Conservation (phyloP, 2,797 vertebrate genomes). For the Enteromius trimaculatus region DNA sequence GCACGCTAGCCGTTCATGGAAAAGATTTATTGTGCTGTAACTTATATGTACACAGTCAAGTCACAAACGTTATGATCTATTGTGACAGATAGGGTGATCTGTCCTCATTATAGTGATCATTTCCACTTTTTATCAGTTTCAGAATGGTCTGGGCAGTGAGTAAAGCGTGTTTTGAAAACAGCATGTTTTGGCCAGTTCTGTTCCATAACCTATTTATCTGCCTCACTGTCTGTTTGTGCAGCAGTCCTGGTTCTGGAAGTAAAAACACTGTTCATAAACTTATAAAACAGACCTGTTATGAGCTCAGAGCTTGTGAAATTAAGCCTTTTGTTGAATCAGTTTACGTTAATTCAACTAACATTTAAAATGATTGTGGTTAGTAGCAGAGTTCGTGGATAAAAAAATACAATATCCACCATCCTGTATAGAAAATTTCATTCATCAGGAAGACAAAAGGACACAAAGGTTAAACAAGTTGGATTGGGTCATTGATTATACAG, state of each 20-base stretch:
- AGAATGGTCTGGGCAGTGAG: neutral
- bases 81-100: neutral
- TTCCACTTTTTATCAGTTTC: neutral
- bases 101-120: neutral
- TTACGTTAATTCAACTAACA: neutral
- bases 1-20: neutral
- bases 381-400: neutral
- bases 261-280: neutral
- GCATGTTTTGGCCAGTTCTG: neutral
- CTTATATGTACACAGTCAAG: neutral
- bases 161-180: neutral
- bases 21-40: conserved; percentile 7
- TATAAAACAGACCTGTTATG: neutral
- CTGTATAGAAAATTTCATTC: neutral
- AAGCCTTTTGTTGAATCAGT: neutral
- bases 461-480: neutral
- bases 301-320: neutral
- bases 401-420: neutral
- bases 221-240: neutral
- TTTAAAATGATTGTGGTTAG: neutral
- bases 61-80: neutral
- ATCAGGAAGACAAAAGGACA: too few species aligned
- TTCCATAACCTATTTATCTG: neutral
- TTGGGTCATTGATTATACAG: too few species aligned
- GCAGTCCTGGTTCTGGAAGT: neutral